Percentiles rank a stretch among this genome's conserved stretches.
Evolutionary conservation across 2,888 invertebrate species (phyloP).

Genomic region (Salticus scenicus): DNA sequence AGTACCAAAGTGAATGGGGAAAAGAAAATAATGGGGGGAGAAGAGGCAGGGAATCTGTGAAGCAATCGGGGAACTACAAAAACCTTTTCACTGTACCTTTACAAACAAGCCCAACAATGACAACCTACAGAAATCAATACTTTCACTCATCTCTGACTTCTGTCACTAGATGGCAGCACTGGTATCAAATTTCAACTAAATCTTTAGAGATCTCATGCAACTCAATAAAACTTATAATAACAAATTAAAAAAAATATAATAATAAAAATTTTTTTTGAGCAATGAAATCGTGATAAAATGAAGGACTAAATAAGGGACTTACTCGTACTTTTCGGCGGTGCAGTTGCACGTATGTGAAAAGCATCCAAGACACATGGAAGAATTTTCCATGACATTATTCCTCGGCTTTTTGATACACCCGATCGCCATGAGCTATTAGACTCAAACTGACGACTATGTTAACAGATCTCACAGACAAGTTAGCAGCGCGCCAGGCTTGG

Average conservation of each 20-base stretch:
- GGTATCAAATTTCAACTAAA: background rate
- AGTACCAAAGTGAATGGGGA: background rate
- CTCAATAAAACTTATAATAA: background rate
- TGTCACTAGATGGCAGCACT: constrained; percentile 59
- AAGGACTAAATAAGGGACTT: constrained; percentile 28
- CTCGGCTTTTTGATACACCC: constrained; percentile 46
- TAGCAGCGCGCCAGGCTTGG: constrained; percentile 67
- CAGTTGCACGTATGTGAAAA: constrained; percentile 59
- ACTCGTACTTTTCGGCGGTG: constrained; percentile 59
- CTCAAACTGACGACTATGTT: constrained; percentile 67
- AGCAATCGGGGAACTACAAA: constrained; percentile 32
- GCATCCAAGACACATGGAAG: constrained; percentile 49
- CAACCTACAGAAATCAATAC: constrained; percentile 58
- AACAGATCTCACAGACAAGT: constrained; percentile 68
- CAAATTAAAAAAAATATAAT: background rate
- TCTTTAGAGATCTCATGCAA: background rate
- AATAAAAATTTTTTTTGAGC: constrained; percentile 22
- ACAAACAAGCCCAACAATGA: constrained; percentile 63
- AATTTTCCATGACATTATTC: constrained; percentile 64
- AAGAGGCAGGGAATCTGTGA: background rate
- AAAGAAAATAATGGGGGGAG: background rate
- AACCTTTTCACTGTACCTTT: constrained; percentile 57
- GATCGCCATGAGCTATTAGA: constrained; percentile 68
- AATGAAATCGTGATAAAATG: background rate
- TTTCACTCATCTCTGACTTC: background rate